phyloP scores from a whole-genome alignment of 2,797 vertebrate genomes.

The Tinamus major region DNA sequence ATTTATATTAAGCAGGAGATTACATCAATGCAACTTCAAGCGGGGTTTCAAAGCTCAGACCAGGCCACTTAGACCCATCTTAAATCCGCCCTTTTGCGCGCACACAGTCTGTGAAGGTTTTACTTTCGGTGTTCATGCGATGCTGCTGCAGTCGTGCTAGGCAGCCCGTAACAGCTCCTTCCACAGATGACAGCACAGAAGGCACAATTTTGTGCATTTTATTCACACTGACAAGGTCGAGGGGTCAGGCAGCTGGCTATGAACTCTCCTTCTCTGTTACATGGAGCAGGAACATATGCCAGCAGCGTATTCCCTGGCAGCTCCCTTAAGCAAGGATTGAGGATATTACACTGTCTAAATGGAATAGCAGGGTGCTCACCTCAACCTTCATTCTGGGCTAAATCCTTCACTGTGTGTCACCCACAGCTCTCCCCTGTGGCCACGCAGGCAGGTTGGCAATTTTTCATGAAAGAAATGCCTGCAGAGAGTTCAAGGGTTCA shows the following conservation, averaged over 20 bases:
- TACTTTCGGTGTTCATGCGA: background rate
- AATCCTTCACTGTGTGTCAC: background rate
- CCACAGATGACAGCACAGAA: background rate
- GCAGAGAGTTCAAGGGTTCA: conserved; percentile 33
- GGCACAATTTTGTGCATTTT: background rate
- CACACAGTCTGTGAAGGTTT: background rate
- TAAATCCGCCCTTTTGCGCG: background rate
- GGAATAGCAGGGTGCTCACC: background rate
- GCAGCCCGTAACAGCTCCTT: background rate
- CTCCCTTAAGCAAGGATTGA: conserved; percentile 14
- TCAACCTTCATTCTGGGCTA: background rate
- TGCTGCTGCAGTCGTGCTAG: background rate
- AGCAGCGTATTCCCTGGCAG: conserved; percentile 29
- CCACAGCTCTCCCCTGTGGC: background rate
- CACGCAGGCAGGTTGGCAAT: background rate
- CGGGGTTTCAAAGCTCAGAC: conserved; percentile 36
- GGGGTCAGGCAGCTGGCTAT: background rate
- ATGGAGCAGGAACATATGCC: background rate
- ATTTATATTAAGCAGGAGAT: conserved; percentile 28
- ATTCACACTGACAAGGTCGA: conserved; percentile 5
- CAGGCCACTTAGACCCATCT: background rate
- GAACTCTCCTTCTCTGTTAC: background rate
- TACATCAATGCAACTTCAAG: background rate
- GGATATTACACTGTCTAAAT: background rate
- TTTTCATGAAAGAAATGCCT: background rate